phyloP scores from a whole-genome alignment of 1,140 invertebrate genomes.

The Conopomorpha cramerella region DNA sequence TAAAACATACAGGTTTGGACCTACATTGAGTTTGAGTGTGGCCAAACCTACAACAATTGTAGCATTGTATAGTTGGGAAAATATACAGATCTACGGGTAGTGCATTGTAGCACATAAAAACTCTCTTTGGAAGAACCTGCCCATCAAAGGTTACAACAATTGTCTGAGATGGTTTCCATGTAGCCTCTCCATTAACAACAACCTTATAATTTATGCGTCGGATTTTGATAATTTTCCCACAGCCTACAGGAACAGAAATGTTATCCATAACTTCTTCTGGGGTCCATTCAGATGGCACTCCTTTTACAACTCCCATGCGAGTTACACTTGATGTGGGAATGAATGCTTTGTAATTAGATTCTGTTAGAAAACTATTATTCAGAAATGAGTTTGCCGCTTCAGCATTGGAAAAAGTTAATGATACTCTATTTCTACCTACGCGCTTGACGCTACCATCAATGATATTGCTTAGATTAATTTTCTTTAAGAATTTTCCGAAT shows the following conservation, averaged over 20 bases:
- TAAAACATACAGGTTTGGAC: too few species aligned
- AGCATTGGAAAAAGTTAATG: neutral
- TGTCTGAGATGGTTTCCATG: neutral
- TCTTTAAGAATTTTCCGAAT: too few species aligned
- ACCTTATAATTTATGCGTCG: neutral
- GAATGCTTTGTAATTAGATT: neutral
- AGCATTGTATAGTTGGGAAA: conserved; percentile 5
- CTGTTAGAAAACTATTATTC: neutral
- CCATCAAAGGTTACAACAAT: conserved; percentile 5
- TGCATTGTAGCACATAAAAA: conserved; percentile 2
- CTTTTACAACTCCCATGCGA: conserved; percentile 2
- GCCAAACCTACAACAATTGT: conserved; percentile 4
- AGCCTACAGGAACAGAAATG: conserved; percentile 1
- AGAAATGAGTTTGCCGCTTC: conserved; percentile 3
- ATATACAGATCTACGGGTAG: conserved; percentile 1
- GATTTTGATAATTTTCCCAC: conserved; percentile 2
- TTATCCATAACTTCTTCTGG: conserved; percentile 2
- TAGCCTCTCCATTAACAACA: neutral
- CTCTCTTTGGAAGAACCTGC: conserved; percentile 4
- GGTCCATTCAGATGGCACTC: conserved; percentile 2
- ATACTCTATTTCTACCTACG: neutral
- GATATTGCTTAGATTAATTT: too few species aligned
- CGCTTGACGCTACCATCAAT: too few species aligned
- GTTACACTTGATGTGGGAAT: conserved; percentile 3
- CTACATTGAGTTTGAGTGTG: conserved; percentile 1